A percentile compares a stretch with the other conserved stretches of the same genome.
These are phyloP conservation scores for Leptothorax acervorum DNA, from an alignment of 2,888 invertebrate genomes.

Conservation along the genomic window DNA sequence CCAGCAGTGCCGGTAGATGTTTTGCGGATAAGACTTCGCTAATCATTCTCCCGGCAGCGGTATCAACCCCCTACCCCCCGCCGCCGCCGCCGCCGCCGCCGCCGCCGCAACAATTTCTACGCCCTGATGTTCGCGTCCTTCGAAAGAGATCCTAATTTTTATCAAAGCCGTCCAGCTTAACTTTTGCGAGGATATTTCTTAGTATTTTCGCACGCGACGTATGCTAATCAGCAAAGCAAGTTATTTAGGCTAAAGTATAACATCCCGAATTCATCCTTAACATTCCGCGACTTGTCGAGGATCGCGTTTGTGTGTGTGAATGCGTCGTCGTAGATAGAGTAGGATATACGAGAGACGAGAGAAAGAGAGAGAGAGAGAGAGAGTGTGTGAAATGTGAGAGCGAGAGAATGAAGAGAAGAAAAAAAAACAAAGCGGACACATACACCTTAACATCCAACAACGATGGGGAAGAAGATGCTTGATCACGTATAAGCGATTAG, in stretches of 20 bases:
- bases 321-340: slow-evolving; percentile 38
- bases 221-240: slow-evolving; percentile 74
- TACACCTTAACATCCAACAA: slow-evolving; percentile 41
- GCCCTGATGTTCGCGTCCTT: slow-evolving; percentile 81
- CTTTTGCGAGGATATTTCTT: slow-evolving; percentile 84
- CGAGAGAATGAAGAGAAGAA: slow-evolving; percentile 30
- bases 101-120: slow-evolving; percentile 60
- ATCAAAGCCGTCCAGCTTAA: slow-evolving; percentile 86
- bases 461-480: slow-evolving; percentile 51
- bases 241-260: slow-evolving; percentile 72
- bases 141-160: slow-evolving; percentile 84
- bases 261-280: slow-evolving; percentile 67
- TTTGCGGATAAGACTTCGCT: slow-evolving; percentile 28
- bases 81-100: slow-evolving; percentile 56
- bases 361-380: slow-evolving; percentile 16
- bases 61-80: slow-evolving; percentile 21
- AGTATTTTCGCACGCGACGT: slow-evolving; percentile 84
- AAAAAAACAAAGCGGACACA: not conserved
- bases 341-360: slow-evolving; percentile 23
- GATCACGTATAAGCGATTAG: slow-evolving; percentile 29
- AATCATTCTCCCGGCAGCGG: slow-evolving; percentile 9
- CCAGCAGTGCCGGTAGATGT: slow-evolving; percentile 18
- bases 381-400: slow-evolving; percentile 12
- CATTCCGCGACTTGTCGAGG: slow-evolving; percentile 49
- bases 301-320: slow-evolving; percentile 40